Evolutionary conservation across 2,888 invertebrate genomes (phyloP), one percentile per base, ranked within the genome.

Genomic region (Campopleginae sp.): DNA sequence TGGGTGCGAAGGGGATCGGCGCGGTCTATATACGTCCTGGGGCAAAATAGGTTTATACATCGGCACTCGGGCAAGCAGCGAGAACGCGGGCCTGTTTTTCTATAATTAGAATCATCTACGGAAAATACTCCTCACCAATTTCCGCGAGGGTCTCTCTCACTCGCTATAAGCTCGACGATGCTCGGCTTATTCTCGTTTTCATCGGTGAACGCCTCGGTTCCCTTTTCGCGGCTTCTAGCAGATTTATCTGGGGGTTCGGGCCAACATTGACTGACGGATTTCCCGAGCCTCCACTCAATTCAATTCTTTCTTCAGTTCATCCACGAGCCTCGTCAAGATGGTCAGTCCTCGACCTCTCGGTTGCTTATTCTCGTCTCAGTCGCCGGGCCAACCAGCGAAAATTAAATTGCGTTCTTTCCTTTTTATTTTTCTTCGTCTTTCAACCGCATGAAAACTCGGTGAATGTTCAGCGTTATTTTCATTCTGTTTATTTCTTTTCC

Each of bases 111-210:
- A 33, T 61, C 81, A 58, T 63, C 74, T 81, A 79, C 82, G 80
- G 81, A 88, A 88, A 86, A 90, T 54, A 79, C 90, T 90, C 91
- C 92, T 90, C 88, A 85, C 88, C 87, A 89, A 92, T 92, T 91
- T 91, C 88, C 88, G 65, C 58, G 23, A 38, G 48, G 23, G 33
- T 68, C 38, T 84, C 79, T 27, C 71, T 72, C 31, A 84, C 82
- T 27, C 66, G 82, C 71, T 75, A 82, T 70, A 75, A 82, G 77
- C 72, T 31, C 77, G 66, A 54, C 38, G 76, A 76, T 68, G 51
- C 44, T 17, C 19, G 31, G 58, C 58, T 78, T 68, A 68, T 81
- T 77, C 77, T 77, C 54, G 75, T 70, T 78, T 70, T 76, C 83
- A 42, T 76, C 80, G 65, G 48, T 65, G 76, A 81, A 76, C 83